Percentiles rank a stretch among this genome's conserved stretches.
Evolutionary conservation across 2,113 vertebrate species (phyloP).

Genomic region (Pristiophorus japonicus): DNA sequence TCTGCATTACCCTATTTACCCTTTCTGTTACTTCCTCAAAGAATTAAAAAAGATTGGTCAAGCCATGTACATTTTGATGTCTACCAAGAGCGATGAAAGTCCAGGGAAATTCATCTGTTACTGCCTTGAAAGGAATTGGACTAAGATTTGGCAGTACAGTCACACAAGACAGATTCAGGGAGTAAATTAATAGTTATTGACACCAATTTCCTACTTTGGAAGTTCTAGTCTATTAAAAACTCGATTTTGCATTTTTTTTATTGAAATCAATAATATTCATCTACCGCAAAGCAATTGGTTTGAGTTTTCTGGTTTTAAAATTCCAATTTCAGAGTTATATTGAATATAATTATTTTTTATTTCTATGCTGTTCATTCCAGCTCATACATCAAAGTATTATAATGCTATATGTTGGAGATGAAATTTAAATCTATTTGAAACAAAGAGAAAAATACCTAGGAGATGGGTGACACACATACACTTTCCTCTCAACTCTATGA

Average conservation of each 20-base stretch:
- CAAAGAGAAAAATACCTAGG: neutral
- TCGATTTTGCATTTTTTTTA: neutral
- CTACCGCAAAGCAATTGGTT: neutral
- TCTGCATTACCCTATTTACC: neutral
- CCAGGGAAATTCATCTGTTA: neutral
- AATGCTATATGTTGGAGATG: neutral
- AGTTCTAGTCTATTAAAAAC: neutral
- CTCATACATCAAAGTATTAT: neutral
- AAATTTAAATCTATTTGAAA: neutral
- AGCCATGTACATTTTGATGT: neutral
- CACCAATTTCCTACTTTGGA: neutral
- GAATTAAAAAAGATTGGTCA: neutral
- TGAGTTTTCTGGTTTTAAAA: neutral
- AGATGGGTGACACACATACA: neutral
- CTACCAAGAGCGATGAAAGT: neutral
- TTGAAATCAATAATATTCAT: slow-evolving; percentile 24
- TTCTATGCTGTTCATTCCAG: neutral
- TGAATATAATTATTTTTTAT: neutral
- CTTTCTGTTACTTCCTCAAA: neutral
- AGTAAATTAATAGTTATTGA: neutral
- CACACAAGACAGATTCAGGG: neutral
- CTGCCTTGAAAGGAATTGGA: neutral
- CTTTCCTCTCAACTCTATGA: neutral
- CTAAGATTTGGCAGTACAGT: neutral
- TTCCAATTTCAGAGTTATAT: neutral